These are phyloP conservation scores for Drosophila lacteicornis DNA, from an alignment of 1,140 invertebrate species.

Conservation along the genomic window DNA sequence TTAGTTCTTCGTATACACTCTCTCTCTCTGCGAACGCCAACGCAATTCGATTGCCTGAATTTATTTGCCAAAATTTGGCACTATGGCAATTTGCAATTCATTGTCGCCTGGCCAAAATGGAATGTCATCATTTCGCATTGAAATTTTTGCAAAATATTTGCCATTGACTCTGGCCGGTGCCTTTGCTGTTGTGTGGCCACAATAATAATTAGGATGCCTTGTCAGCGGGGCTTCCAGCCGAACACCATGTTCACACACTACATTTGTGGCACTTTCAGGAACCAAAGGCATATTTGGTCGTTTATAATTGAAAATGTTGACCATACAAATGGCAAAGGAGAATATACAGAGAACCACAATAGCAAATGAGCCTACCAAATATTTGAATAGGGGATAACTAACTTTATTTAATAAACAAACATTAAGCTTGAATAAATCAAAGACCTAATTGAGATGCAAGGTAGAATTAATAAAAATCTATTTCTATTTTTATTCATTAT, in stretches of 20 bases:
- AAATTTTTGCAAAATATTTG: slow-evolving; percentile 24
- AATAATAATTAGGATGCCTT: slow-evolving; percentile 39
- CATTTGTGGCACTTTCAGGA: slow-evolving; percentile 5
- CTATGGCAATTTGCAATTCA: slow-evolving; percentile 33
- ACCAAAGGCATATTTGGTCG: not conserved
- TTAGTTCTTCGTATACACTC: slow-evolving; percentile 39
- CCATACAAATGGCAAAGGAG: not conserved
- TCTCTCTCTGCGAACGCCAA: not conserved
- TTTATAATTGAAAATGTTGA: not conserved
- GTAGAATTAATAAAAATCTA: too few relatives aligned
- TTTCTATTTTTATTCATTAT: too few relatives aligned
- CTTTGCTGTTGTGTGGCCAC: slow-evolving; percentile 8
- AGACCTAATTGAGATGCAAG: too few relatives aligned
- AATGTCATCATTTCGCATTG: slow-evolving; percentile 23
- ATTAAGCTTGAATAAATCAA: too few relatives aligned
- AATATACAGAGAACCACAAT: too few relatives aligned
- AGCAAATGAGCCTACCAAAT: too few relatives aligned
- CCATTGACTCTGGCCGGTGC: slow-evolving; percentile 10
- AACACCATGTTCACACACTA: slow-evolving; percentile 9
- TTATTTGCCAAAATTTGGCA: slow-evolving; percentile 38
- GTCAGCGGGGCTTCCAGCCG: not conserved
- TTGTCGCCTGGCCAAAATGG: slow-evolving; percentile 29
- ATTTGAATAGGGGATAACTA: too few relatives aligned
- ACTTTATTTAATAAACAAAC: too few relatives aligned
- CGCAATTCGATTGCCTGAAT: slow-evolving; percentile 29